phyloP scores from a whole-genome alignment of 1,140 invertebrate genomes.

The Nephotettix cincticeps region DNA sequence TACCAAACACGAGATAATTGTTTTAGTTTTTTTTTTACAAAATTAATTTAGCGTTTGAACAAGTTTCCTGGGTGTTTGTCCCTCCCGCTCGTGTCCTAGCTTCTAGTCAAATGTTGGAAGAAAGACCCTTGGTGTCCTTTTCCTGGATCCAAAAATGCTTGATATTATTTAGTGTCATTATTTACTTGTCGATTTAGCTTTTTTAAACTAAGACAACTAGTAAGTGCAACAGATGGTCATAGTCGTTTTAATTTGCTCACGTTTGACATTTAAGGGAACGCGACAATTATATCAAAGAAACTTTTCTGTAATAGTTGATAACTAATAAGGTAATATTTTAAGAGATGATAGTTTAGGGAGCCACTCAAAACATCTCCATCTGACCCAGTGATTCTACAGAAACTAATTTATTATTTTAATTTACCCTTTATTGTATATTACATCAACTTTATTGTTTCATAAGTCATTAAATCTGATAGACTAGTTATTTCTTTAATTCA shows the following conservation, averaged over 20 bases:
- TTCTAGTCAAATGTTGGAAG: slow-evolving; percentile 2
- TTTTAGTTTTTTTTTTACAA: no score
- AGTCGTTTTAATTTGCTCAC: background rate
- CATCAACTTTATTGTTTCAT: background rate
- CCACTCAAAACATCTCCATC: background rate
- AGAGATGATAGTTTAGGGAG: background rate
- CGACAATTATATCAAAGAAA: background rate
- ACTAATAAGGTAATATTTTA: background rate
- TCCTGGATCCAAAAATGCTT: background rate
- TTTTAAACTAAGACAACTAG: background rate
- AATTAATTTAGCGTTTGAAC: no score
- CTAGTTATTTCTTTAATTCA: background rate
- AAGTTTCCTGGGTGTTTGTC: no score
- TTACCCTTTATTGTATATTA: slow-evolving; percentile 1
- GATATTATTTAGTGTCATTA: slow-evolving; percentile 8
- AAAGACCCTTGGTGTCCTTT: background rate
- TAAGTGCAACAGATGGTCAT: background rate
- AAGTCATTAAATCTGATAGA: slow-evolving; percentile 1
- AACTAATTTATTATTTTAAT: background rate
- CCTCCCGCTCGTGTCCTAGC: background rate
- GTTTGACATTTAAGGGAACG: background rate
- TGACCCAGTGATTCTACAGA: background rate
- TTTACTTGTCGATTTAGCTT: background rate
- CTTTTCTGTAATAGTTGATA: no score
- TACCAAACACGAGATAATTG: no score